Percentiles rank a stretch among this genome's conserved stretches.
Conservation (phyloP, 2,113 vertebrate species). For the Odocoileus hemionus region DNA sequence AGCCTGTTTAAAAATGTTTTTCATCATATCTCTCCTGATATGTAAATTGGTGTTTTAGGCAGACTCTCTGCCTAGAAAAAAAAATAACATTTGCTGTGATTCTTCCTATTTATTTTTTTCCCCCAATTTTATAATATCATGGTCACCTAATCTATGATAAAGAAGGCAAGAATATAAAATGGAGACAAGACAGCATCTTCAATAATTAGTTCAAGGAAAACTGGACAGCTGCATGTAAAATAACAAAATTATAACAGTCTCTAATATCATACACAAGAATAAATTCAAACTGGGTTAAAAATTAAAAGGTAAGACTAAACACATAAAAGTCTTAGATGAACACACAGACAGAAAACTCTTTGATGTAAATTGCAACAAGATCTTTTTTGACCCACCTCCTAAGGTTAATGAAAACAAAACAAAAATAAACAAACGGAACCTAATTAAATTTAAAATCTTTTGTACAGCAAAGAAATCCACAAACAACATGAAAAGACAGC, state of each 20-base stretch:
- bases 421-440: neutral
- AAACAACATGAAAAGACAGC: neutral
- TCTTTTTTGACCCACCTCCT: neutral
- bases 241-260: neutral
- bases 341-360: neutral
- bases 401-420: neutral
- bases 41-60: neutral
- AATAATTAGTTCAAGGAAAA: neutral
- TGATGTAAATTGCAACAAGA: neutral
- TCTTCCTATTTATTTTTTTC: neutral
- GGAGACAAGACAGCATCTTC: neutral
- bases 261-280: neutral
- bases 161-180: neutral
- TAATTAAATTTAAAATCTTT: neutral
- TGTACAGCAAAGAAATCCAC: neutral
- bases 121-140: neutral
- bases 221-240: neutral
- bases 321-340: neutral
- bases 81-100: neutral
- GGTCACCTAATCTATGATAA: neutral
- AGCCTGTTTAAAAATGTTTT: neutral
- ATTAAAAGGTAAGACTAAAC: neutral
- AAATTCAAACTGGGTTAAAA: neutral
- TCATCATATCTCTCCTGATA: neutral
- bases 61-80: neutral